Percentiles rank a stretch among this genome's conserved stretches.
These are phyloP conservation scores for Drosophila nannoptera DNA, from an alignment of 1,140 invertebrate species.

Conservation along the genomic window DNA sequence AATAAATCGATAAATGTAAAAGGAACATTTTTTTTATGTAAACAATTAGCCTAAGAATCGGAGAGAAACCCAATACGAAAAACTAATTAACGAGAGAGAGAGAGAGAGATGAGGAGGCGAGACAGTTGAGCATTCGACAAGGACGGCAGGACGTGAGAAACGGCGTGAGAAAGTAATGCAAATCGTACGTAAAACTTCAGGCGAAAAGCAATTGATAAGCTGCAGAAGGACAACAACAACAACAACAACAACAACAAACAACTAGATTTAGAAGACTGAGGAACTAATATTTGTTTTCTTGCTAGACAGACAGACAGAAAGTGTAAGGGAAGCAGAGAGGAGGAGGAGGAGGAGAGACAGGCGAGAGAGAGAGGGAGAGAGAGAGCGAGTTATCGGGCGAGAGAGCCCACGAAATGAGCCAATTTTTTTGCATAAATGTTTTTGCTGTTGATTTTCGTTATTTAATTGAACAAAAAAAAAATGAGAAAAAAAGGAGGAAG, in stretches of 20 bases:
- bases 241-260: constrained; percentile 59
- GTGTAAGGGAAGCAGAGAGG: constrained; percentile 12
- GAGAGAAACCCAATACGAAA: constrained; percentile 13
- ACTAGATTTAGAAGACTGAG: constrained; percentile 77
- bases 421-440: constrained; percentile 59
- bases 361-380: constrained; percentile 14
- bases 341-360: constrained; percentile 8
- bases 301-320: constrained; percentile 30
- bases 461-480: constrained; percentile 50
- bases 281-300: constrained; percentile 59
- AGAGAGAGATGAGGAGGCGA: constrained; percentile 12
- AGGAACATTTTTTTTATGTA: constrained; percentile 63
- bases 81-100: constrained; percentile 10
- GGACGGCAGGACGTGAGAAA: constrained; percentile 17
- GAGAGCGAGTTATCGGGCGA: too few species aligned
- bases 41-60: constrained; percentile 36
- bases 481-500: constrained; percentile 38
- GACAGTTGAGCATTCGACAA: constrained; percentile 27
- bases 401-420: constrained; percentile 10
- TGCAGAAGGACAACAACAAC: constrained; percentile 31
- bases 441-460: constrained; percentile 76
- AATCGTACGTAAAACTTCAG: constrained; percentile 75
- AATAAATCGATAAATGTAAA: constrained; percentile 73
- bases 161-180: constrained; percentile 25
- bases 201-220: constrained; percentile 36